Evolutionary conservation across 2,888 invertebrate genomes (phyloP).

Genomic region (Caenorhabditis panamensis): DNA sequence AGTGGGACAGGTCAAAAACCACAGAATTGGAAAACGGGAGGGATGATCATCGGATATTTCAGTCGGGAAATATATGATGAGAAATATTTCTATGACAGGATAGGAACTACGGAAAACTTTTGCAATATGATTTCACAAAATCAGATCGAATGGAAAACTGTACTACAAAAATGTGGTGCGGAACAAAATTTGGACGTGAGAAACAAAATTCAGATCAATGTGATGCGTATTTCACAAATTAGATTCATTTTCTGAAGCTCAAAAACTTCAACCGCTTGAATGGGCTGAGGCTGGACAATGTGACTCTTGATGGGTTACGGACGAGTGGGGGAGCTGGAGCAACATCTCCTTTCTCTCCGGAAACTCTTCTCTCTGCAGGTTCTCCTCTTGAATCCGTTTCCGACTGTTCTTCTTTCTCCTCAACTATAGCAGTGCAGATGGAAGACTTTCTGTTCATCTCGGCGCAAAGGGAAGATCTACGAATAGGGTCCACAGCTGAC

Average conservation of each 20-base stretch:
- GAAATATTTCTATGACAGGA: too few species aligned
- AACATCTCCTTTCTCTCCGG: too few species aligned
- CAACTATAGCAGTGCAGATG: conserved; percentile 39
- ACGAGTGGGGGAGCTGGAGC: conserved; percentile 20
- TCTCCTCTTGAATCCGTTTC: conserved; percentile 47
- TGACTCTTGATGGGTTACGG: conserved; percentile 21
- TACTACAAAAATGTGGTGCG: too few species aligned
- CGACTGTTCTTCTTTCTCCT: conserved; percentile 51
- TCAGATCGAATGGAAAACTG: too few species aligned
- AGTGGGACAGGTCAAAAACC: neutral
- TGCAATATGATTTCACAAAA: too few species aligned
- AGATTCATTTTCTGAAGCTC: conserved; percentile 32
- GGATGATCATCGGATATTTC: neutral
- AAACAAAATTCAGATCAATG: too few species aligned
- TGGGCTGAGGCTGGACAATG: conserved; percentile 36
- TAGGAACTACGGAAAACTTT: too few species aligned
- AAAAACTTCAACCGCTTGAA: conserved; percentile 42
- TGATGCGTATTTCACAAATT: too few species aligned
- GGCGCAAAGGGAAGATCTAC: conserved; percentile 18
- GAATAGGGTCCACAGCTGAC: conserved; percentile 18
- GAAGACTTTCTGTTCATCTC: conserved; percentile 48
- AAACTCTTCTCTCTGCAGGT: conserved; percentile 9
- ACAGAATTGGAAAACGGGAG: neutral
- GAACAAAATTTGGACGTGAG: too few species aligned
- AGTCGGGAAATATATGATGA: neutral